A percentile compares a stretch with the other conserved stretches of the same genome.
Evolutionary conservation across 2,888 invertebrate species (phyloP).

Genomic region (Adineta ricciae): DNA sequence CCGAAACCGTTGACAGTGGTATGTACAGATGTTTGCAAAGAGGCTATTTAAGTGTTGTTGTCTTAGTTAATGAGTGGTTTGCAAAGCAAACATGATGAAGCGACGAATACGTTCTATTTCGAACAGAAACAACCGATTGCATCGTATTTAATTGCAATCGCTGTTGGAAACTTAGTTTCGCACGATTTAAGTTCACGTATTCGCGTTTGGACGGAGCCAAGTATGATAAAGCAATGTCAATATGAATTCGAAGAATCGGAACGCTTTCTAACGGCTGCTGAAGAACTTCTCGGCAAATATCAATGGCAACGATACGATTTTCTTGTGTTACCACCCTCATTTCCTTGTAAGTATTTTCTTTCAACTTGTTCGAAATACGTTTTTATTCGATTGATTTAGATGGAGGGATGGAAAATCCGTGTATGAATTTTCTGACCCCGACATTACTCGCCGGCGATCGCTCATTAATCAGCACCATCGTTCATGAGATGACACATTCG

Average conservation of each 20-base stretch:
- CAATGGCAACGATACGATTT: conserved; percentile 79
- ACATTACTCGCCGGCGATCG: conserved; percentile 82
- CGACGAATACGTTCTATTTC: conserved; percentile 57
- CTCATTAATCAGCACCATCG: conserved; percentile 76
- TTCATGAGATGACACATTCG: conserved; percentile 85
- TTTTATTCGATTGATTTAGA: conserved; percentile 39
- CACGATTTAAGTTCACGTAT: conserved; percentile 67
- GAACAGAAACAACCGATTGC: conserved; percentile 66
- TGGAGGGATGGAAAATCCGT: conserved; percentile 96
- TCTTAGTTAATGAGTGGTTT: conserved; percentile 54
- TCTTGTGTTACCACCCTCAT: conserved; percentile 78
- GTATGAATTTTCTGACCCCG: conserved; percentile 85
- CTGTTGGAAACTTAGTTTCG: conserved; percentile 64
- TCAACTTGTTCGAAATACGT: no score
- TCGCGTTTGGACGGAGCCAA: conserved; percentile 78
- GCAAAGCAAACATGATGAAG: conserved; percentile 36
- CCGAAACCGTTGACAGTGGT: conserved; percentile 27
- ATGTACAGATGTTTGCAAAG: not conserved
- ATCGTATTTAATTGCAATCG: conserved; percentile 77
- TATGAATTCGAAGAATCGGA: conserved; percentile 79
- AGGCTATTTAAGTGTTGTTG: not conserved
- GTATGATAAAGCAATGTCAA: conserved; percentile 68
- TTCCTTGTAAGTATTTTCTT: conserved; percentile 58
- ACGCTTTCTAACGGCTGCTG: conserved; percentile 68
- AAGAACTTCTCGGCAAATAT: conserved; percentile 73